These are phyloP conservation scores for Athetis lepigone DNA, from an alignment of 2,888 invertebrate genomes.

Conservation along the genomic window DNA sequence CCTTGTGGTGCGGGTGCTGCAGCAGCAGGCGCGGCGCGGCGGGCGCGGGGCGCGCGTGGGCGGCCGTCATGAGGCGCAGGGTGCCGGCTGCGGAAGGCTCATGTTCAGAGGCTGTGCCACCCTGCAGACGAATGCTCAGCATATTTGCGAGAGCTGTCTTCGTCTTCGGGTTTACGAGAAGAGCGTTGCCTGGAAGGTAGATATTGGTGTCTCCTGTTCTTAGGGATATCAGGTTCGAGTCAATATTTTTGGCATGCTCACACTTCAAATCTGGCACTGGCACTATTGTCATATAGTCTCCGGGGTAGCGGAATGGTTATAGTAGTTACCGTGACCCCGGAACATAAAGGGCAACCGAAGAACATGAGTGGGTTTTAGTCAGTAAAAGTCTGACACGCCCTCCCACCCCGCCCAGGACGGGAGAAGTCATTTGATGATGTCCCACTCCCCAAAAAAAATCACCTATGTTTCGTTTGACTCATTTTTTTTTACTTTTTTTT, in stretches of 20 bases:
- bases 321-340: no score
- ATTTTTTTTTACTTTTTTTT: slow-evolving; percentile 1
- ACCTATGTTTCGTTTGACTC: slow-evolving; percentile 34
- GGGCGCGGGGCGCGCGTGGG: slow-evolving; percentile 90
- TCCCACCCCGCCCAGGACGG: no score
- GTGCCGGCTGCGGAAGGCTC: slow-evolving; percentile 93
- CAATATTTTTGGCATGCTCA: slow-evolving; percentile 52
- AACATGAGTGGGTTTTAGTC: no score
- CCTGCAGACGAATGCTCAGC: slow-evolving; percentile 94
- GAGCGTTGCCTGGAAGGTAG: slow-evolving; percentile 81
- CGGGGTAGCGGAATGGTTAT: no score
- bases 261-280: slow-evolving; percentile 27
- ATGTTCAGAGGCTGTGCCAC: slow-evolving; percentile 82
- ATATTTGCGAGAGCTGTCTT: slow-evolving; percentile 99
- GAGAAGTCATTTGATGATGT: no score
- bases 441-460: no score
- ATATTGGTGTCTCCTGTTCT: slow-evolving; percentile 58
- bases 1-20: slow-evolving; percentile 77
- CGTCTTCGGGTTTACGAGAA: slow-evolving; percentile 96
- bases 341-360: no score
- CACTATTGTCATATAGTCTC: slow-evolving; percentile 19
- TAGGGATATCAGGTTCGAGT: slow-evolving; percentile 49
- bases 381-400: no score
- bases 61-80: slow-evolving; percentile 95
- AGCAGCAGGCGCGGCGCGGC: slow-evolving; percentile 90